Conservation (phyloP, 2,888 invertebrate genomes). For the Tineola bisselliella region DNA sequence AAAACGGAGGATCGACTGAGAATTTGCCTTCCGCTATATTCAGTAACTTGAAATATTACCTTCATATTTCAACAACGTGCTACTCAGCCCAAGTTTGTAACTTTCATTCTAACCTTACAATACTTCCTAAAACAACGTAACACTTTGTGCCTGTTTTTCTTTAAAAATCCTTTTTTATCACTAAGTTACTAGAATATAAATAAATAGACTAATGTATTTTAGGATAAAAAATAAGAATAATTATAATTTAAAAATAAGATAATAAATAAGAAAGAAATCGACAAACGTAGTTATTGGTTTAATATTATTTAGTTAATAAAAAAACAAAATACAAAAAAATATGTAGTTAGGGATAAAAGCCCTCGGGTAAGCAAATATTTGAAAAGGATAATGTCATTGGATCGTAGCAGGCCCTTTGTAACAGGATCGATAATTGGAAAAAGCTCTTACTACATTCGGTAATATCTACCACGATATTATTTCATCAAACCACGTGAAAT, state of each 20-base stretch:
- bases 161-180: background rate
- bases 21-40: conserved; percentile 29
- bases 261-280: too few relatives aligned
- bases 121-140: background rate
- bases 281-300: background rate
- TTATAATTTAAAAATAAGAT: too few relatives aligned
- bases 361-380: conserved; percentile 15
- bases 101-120: conserved; percentile 22
- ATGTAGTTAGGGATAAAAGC: conserved; percentile 10
- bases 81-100: conserved; percentile 48
- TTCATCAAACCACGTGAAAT: background rate
- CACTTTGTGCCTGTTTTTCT: background rate
- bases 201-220: too few relatives aligned
- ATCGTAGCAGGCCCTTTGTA: background rate
- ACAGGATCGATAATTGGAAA: conserved; percentile 12
- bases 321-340: conserved; percentile 13
- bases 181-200: too few relatives aligned
- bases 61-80: conserved; percentile 53
- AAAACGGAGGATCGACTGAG: conserved; percentile 48
- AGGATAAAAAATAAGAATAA: too few relatives aligned
- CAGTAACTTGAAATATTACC: conserved; percentile 49
- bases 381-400: conserved; percentile 11
- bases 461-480: conserved; percentile 10
- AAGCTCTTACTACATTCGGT: conserved; percentile 9
- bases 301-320: conserved; percentile 4